Evolutionary conservation across 1,140 invertebrate genomes (phyloP), one percentile per base, ranked within the genome.

Genomic region (Aphaenogaster ashmeadi): DNA sequence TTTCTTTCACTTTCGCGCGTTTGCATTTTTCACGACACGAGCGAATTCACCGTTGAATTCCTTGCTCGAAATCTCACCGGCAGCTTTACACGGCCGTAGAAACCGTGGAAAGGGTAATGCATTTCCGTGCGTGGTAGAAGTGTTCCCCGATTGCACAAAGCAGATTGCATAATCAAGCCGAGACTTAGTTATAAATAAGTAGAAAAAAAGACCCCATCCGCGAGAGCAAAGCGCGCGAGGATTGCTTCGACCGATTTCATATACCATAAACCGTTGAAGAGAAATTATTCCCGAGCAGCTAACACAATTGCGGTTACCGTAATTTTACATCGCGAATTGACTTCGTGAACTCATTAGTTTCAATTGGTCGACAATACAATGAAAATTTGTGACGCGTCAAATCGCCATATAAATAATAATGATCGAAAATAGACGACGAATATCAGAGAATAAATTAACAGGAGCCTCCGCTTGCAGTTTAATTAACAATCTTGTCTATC

Each of bases 41-140:
- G 67, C n/a, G 87, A 81, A 77, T 89, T 52, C 79, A 27, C 71
- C 52, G 79, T 33, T 54, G 81, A 88, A 88, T 79, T 78, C 80
- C 56, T 33, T 18, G 33, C 54, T 58, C 69, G 54, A 88, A 72
- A 89, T 85, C 69, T 83, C 64, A 50, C 62, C 71, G 60, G 27
- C 60, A 50, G 71, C 87, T 85, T 77, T 86, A 86, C 52, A 60
- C 64, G 80, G 13, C 36, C 33, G 72, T 33, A 7, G 81, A 62
- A 50, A 36, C 79, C n/a, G 52, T 74, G 38, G 67, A 58, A 74
- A 75, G 54, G 69, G 80, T 62, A 75, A 84, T 84, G 69, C 69
- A 84, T 74, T 87, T 83, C 27, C 67, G 66, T 62, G 78, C 79
- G 27, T 64, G 67, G 47, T n/a, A 71, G 36, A 50, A 41, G 33